These are phyloP conservation scores for Dimorphilus gyrociliatus DNA, from an alignment of 2,888 invertebrate species.

Conservation along the genomic window DNA sequence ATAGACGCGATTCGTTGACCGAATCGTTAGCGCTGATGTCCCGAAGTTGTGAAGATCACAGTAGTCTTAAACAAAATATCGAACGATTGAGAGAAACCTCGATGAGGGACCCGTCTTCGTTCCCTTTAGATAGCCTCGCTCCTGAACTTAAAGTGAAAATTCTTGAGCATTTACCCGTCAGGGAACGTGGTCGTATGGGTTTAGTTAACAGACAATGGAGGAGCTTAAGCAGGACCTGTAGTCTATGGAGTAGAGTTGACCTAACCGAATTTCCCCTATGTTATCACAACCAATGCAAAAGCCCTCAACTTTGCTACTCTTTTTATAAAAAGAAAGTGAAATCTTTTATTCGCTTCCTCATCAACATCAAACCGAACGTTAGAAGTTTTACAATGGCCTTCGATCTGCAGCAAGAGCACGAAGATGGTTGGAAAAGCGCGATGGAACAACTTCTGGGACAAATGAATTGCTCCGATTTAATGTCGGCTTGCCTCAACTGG, in stretches of 20 bases:
- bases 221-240: constrained; percentile 16
- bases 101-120: too few relatives aligned
- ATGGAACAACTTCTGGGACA: constrained; percentile 17
- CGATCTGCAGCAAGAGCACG: constrained; percentile 28
- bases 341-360: constrained; percentile 19
- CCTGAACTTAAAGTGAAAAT: constrained; percentile 25
- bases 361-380: constrained; percentile 17
- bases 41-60: too few relatives aligned
- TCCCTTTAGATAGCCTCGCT: constrained; percentile 25
- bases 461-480: constrained; percentile 17
- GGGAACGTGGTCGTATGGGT: constrained; percentile 21
- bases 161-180: constrained; percentile 21
- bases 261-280: constrained; percentile 25
- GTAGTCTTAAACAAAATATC: too few relatives aligned
- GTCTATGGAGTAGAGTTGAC: constrained; percentile 24
- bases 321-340: constrained; percentile 22
- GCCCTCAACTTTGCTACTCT: constrained; percentile 17
- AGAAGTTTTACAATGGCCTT: constrained; percentile 28
- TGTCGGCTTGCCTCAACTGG: constrained; percentile 27
- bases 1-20: too few relatives aligned
- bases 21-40: too few relatives aligned
- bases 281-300: constrained; percentile 14
- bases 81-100: too few relatives aligned
- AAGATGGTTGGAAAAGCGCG: constrained; percentile 22
- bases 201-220: constrained; percentile 25